These are phyloP conservation scores for Polymixis flavicincta DNA, from an alignment of 2,888 invertebrate species.

Conservation along the genomic window DNA sequence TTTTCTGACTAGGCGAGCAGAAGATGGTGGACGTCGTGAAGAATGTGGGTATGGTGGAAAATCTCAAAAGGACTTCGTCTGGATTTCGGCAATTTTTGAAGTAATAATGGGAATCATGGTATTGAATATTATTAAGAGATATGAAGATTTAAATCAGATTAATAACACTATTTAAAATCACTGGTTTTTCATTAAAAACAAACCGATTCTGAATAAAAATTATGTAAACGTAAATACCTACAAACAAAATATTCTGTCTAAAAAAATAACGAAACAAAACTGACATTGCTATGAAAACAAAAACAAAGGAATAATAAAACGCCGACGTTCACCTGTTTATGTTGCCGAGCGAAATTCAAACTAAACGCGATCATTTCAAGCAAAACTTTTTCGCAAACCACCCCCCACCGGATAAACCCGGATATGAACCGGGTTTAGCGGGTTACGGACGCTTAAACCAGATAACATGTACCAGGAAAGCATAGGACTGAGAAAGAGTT, in stretches of 20 bases:
- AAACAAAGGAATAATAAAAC: background rate
- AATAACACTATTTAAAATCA: background rate
- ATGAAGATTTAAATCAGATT: background rate
- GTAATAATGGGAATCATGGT: background rate
- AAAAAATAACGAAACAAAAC: background rate
- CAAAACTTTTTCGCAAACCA: slow-evolving; percentile 7
- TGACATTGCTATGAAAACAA: background rate
- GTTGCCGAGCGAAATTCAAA: background rate
- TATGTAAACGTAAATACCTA: background rate
- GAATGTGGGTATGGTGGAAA: slow-evolving; percentile 69
- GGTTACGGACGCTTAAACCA: slow-evolving; percentile 87
- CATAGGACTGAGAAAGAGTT: slow-evolving; percentile 75
- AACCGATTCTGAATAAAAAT: background rate
- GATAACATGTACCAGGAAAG: slow-evolving; percentile 82
- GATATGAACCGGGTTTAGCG: slow-evolving; percentile 84
- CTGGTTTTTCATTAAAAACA: background rate
- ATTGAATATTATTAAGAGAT: background rate
- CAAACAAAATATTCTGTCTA: background rate
- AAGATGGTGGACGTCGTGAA: slow-evolving; percentile 66
- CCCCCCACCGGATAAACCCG: slow-evolving; percentile 66
- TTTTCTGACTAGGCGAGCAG: slow-evolving; percentile 85
- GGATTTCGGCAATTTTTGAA: slow-evolving; percentile 9
- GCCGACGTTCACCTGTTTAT: background rate
- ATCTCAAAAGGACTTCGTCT: slow-evolving; percentile 24
- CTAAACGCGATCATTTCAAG: background rate